Percentiles rank a stretch among this genome's conserved stretches.
Evolutionary conservation across 2,113 vertebrate genomes (phyloP).

Genomic region (Excalfactoria chinensis): DNA sequence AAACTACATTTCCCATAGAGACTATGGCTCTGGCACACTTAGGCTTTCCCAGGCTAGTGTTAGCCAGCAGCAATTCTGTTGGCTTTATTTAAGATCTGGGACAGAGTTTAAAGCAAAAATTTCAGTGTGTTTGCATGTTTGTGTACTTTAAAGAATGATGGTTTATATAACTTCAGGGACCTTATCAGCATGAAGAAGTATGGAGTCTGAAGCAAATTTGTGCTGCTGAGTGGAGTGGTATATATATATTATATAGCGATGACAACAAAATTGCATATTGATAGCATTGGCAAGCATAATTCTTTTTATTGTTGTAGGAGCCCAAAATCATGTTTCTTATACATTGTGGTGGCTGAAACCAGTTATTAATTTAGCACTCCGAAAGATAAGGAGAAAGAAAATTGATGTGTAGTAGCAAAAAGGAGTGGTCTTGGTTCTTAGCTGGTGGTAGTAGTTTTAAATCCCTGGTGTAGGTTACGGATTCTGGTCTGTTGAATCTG

Average conservation of each 20-base stretch:
- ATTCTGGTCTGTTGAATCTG: neutral
- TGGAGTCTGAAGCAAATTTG: neutral
- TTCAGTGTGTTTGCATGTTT: constrained; percentile 11
- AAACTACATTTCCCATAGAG: neutral
- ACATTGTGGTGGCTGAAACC: neutral
- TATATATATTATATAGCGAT: neutral
- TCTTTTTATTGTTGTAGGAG: neutral
- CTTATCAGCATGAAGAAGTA: constrained; percentile 14
- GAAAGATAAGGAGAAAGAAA: constrained; percentile 23
- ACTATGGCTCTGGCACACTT: constrained; percentile 3
- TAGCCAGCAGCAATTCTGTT: constrained; percentile 9
- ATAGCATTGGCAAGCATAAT: neutral
- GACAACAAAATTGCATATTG: constrained; percentile 1
- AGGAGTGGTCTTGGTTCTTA: neutral
- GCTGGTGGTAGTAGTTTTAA: neutral
- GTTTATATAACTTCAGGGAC: constrained; percentile 12
- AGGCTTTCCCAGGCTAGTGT: neutral
- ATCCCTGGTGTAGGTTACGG: neutral
- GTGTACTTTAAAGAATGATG: constrained; percentile 37
- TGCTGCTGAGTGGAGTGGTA: neutral
- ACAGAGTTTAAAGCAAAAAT: neutral
- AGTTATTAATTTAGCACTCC: neutral
- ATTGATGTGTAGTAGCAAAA: constrained; percentile 1
- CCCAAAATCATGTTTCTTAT: neutral
- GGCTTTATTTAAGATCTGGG: neutral